Evolutionary conservation across 1,140 invertebrate species (phyloP).

Genomic region (Lamellibrachia luymesi): DNA sequence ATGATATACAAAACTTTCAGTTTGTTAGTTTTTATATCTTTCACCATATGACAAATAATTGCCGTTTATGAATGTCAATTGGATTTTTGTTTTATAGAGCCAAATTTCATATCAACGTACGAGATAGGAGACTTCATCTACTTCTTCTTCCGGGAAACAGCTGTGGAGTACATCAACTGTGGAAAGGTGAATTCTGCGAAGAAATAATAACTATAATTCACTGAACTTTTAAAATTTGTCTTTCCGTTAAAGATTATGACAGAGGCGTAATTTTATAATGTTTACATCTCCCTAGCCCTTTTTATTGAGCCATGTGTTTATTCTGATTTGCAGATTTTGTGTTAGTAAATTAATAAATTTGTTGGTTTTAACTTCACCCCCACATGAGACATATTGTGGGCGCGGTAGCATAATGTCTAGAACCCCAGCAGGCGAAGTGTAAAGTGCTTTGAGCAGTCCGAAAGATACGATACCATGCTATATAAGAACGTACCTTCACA

Average conservation of each 20-base stretch:
- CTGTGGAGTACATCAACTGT: conserved; percentile 90
- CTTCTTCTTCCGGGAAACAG: conserved; percentile 86
- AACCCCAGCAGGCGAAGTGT: too few relatives aligned
- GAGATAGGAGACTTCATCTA: conserved; percentile 85
- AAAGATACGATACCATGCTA: neutral
- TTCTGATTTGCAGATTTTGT: neutral
- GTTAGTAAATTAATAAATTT: neutral
- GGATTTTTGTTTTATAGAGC: conserved; percentile 59
- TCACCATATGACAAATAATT: neutral
- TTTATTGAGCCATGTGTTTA: conserved; percentile 2
- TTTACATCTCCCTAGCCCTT: too few relatives aligned
- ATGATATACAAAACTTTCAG: neutral
- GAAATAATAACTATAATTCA: neutral
- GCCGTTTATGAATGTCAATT: neutral
- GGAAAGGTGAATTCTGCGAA: conserved; percentile 65
- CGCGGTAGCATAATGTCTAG: too few relatives aligned
- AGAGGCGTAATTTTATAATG: too few relatives aligned
- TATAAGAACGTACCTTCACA: conserved; percentile 5
- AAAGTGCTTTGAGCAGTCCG: too few relatives aligned
- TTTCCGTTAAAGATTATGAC: too few relatives aligned
- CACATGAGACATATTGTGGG: neutral
- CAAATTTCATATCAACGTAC: conserved; percentile 88
- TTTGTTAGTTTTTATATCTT: neutral
- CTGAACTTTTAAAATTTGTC: too few relatives aligned
- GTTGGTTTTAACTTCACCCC: neutral